phyloP scores from a whole-genome alignment of 2,797 vertebrate species.

The Falco peregrinus region DNA sequence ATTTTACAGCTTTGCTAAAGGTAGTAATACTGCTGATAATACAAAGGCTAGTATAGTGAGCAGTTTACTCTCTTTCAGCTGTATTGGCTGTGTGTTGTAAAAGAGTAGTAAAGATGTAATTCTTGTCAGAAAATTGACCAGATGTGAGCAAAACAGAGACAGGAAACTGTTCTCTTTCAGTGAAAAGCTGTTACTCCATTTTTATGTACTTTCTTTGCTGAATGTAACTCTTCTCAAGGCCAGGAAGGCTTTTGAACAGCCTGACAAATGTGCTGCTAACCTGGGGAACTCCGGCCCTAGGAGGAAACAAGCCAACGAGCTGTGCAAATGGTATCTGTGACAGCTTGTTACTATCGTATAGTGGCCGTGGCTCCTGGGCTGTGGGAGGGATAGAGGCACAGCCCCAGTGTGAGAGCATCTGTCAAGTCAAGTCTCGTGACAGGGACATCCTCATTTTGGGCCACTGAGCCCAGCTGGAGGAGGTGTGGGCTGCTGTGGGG shows the following conservation, averaged over 20 bases:
- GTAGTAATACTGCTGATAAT: not conserved
- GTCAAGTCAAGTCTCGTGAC: accelerated
- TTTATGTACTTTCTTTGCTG: not conserved
- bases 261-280: not conserved
- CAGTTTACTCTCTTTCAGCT: not conserved
- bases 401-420: not conserved
- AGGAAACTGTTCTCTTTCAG: conserved; percentile 15
- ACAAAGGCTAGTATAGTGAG: not conserved
- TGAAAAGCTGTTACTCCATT: not conserved
- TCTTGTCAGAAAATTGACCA: conserved; percentile 20
- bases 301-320: not conserved
- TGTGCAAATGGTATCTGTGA: not conserved
- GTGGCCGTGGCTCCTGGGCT: not conserved
- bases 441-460: not conserved
- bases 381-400: not conserved
- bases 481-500: not conserved
- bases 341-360: not conserved
- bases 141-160: conserved; percentile 6
- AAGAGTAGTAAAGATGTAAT: not conserved
- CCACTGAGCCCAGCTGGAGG: not conserved
- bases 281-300: not conserved
- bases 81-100: not conserved
- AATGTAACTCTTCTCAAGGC: not conserved
- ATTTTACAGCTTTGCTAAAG: not conserved
- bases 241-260: not conserved